Conservation (phyloP, 1,140 invertebrate genomes). For the Solenopsis fugax region DNA sequence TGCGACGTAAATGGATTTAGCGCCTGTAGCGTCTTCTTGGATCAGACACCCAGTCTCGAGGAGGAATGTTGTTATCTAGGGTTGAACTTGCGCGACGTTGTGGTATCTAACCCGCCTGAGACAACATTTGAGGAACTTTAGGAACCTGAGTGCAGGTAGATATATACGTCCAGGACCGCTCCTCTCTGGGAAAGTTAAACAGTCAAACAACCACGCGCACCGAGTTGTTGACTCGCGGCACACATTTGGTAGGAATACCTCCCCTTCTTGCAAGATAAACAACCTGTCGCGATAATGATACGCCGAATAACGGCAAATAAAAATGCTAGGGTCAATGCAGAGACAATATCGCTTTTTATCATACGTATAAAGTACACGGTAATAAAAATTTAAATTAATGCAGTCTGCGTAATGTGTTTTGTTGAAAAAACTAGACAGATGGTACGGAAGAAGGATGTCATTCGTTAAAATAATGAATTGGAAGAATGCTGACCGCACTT, state of each 20-base stretch:
- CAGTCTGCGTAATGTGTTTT: neutral
- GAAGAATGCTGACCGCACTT: neutral
- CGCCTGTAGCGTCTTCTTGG: conserved; percentile 16
- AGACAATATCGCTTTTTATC: conserved; percentile 17
- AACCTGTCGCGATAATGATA: conserved; percentile 85
- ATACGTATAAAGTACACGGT: neutral
- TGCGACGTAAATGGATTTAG: conserved; percentile 31
- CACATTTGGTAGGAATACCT: conserved; percentile 83
- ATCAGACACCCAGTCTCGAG: conserved; percentile 70
- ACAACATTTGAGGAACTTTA: conserved; percentile 83
- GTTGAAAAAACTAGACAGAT: neutral
- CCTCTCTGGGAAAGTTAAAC: conserved; percentile 86
- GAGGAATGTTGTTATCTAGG: conserved; percentile 76
- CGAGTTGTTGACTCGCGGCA: conserved; percentile 84
- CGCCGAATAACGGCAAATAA: conserved; percentile 76
- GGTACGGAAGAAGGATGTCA: neutral
- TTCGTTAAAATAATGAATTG: neutral
- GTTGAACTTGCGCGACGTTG: conserved; percentile 70
- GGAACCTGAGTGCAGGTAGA: conserved; percentile 80
- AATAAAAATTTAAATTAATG: neutral
- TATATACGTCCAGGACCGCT: conserved; percentile 73
- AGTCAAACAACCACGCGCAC: conserved; percentile 82
- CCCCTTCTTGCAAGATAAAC: conserved; percentile 80
- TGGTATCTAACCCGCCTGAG: conserved; percentile 83
- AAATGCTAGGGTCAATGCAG: conserved; percentile 56